Evolutionary conservation across 2,888 invertebrate genomes (phyloP).

Genomic region (Drosophila buzzatii): DNA sequence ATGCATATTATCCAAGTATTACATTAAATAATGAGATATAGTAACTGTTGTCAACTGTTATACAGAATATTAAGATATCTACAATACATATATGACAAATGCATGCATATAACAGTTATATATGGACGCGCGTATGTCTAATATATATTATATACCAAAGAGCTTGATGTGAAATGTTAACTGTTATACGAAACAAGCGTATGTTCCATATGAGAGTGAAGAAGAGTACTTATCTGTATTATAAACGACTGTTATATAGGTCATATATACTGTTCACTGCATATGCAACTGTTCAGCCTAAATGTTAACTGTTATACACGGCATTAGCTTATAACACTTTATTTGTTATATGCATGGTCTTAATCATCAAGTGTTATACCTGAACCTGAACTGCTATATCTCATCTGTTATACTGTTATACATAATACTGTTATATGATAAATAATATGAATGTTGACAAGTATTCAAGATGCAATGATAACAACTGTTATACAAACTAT

Average conservation of each 20-base stretch:
- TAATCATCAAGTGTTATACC: not conserved
- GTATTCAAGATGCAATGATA: not conserved
- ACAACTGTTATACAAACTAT: not conserved
- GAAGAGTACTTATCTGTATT: not conserved
- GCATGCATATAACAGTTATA: not conserved
- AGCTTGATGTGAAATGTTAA: not conserved
- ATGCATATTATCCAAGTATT: too few relatives aligned
- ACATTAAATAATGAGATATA: too few relatives aligned
- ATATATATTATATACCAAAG: not conserved
- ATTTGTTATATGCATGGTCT: too few relatives aligned
- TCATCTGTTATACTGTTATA: constrained; percentile 32
- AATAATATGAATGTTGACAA: not conserved
- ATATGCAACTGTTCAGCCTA: not conserved
- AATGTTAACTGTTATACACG: constrained; percentile 1
- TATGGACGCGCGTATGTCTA: not conserved
- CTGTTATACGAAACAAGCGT: not conserved
- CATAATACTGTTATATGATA: not conserved
- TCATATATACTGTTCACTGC: not conserved
- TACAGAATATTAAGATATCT: not conserved
- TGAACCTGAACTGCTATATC: not conserved
- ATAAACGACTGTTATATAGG: not conserved
- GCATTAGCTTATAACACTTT: too few relatives aligned
- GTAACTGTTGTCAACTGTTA: not conserved
- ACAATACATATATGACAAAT: not conserved
- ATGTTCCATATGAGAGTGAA: not conserved